Percentiles rank a stretch among this genome's conserved stretches.
Conservation (phyloP, 2,797 vertebrate genomes). For the Pogonophryne albipinna region DNA sequence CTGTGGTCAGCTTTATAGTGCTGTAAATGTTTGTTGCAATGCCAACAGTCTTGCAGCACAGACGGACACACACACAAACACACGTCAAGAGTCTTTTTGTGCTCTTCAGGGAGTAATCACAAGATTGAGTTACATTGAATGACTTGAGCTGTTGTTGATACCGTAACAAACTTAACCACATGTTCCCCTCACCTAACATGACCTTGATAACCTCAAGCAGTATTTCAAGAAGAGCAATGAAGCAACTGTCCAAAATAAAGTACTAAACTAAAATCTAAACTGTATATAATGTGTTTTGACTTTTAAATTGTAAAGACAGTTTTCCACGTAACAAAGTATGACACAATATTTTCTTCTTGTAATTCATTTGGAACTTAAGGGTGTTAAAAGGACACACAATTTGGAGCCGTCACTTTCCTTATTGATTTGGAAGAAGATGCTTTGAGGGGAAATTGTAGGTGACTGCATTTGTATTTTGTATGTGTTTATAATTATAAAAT, state of each 20-base stretch:
- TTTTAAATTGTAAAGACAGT: no score
- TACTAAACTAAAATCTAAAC: no score
- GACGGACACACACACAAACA: constrained; percentile 4
- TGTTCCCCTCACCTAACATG: constrained; percentile 14
- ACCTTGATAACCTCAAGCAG: constrained; percentile 13
- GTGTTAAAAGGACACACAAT: no score
- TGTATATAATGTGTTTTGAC: not conserved
- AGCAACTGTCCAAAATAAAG: constrained; percentile 2
- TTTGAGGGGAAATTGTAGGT: no score
- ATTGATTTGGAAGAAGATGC: not conserved
- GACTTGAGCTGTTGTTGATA: constrained; percentile 47
- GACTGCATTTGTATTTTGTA: no score
- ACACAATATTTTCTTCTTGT: no score
- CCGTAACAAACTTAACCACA: constrained; percentile 33
- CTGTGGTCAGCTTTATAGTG: not conserved
- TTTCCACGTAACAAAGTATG: no score
- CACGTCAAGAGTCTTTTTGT: constrained; percentile 24
- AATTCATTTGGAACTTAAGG: no score
- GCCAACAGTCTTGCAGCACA: constrained; percentile 10
- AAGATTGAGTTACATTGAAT: constrained; percentile 58
- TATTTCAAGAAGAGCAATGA: constrained; percentile 1
- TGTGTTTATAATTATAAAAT: no score
- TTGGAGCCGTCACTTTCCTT: not conserved
- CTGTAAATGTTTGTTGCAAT: not conserved
- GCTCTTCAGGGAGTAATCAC: constrained; percentile 40